Conservation (phyloP, 2,888 invertebrate genomes). For the Ypsolopha sequella region DNA sequence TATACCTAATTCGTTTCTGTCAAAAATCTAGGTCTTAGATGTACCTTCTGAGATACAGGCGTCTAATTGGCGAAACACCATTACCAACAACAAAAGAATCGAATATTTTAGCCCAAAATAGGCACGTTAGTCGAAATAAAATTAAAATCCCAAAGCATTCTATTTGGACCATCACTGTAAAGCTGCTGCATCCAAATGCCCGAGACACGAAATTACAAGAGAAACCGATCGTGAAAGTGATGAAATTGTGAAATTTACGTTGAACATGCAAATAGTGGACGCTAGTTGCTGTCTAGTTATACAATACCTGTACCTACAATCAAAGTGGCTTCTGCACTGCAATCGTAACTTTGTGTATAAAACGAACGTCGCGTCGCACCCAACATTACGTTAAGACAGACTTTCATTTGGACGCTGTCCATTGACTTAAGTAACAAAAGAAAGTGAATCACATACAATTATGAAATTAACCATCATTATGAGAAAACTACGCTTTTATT, state of each 20-base stretch:
- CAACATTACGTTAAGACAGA: background rate
- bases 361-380: too few species aligned
- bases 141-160: too few species aligned
- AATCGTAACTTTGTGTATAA: too few species aligned
- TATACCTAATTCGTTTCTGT: too few species aligned
- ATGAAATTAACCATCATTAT: slow-evolving; percentile 9
- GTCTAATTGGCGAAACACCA: too few species aligned
- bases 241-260: slow-evolving; percentile 34
- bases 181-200: slow-evolving; percentile 23
- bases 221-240: slow-evolving; percentile 57
- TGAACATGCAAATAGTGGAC: slow-evolving; percentile 12
- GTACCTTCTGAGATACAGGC: too few species aligned
- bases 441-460: slow-evolving; percentile 19
- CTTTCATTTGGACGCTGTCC: slow-evolving; percentile 9
- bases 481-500: slow-evolving; percentile 15
- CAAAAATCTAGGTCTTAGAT: too few species aligned
- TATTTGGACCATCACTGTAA: slow-evolving; percentile 6
- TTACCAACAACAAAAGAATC: too few species aligned
- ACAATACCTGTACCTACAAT: slow-evolving; percentile 2
- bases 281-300: slow-evolving; percentile 4
- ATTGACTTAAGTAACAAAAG: slow-evolving; percentile 19
- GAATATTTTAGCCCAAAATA: too few species aligned
- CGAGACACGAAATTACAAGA: slow-evolving; percentile 17
- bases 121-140: too few species aligned
- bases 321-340: too few species aligned